Evolutionary conservation across 1,140 invertebrate genomes (phyloP).

Genomic region (Drosophila leontia): DNA sequence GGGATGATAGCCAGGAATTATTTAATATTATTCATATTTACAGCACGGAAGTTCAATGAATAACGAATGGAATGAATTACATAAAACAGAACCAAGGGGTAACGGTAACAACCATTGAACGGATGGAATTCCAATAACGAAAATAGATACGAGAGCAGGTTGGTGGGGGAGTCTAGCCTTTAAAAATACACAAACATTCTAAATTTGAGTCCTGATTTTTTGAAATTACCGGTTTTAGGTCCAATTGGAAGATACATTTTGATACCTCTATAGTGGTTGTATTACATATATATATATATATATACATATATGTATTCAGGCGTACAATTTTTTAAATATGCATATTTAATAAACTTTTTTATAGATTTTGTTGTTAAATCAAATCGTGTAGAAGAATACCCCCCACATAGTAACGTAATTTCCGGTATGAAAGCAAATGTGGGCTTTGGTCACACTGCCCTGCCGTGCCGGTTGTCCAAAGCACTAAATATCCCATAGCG

Average conservation of each 20-base stretch:
- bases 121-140: conserved; percentile 2
- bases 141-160: background rate
- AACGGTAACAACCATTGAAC: conserved; percentile 1
- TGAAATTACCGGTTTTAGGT: background rate
- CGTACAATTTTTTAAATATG: no score
- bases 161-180: background rate
- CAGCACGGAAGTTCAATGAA: conserved; percentile 23
- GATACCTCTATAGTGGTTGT: background rate
- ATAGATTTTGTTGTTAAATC: background rate
- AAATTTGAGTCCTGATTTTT: background rate
- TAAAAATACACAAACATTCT: background rate
- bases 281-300: no score
- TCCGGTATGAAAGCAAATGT: background rate
- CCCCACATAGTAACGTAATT: background rate
- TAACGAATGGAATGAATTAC: conserved; percentile 13
- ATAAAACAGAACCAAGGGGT: background rate
- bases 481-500: conserved; percentile 28
- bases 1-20: conserved; percentile 29
- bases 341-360: background rate
- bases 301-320: no score
- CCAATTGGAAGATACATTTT: background rate
- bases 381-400: background rate
- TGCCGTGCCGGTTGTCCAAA: conserved; percentile 19
- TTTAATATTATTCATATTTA: conserved; percentile 44
- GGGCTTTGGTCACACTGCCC: conserved; percentile 4